Percentiles rank a stretch among this genome's conserved stretches.
Evolutionary conservation across 2,113 vertebrate genomes (phyloP).

Genomic region (Lepisosteus osseus): DNA sequence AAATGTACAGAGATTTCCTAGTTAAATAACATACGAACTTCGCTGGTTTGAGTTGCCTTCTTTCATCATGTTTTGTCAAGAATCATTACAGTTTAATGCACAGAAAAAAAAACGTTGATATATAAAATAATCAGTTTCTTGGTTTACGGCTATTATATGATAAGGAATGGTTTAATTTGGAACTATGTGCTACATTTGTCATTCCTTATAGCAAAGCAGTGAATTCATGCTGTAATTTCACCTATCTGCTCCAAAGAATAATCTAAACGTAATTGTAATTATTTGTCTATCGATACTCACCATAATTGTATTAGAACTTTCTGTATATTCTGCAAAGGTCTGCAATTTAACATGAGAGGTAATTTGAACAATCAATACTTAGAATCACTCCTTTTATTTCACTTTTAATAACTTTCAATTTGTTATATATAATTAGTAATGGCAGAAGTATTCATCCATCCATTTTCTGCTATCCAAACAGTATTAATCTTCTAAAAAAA

Average conservation of each 20-base stretch:
- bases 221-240: not conserved
- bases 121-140: not conserved
- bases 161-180: not conserved
- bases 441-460: too few species aligned
- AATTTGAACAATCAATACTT: not conserved
- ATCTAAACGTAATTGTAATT: not conserved
- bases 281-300: not conserved
- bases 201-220: not conserved
- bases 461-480: too few species aligned
- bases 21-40: too few species aligned
- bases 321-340: not conserved
- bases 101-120: too few species aligned
- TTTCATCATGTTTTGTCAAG: too few species aligned
- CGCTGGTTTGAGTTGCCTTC: too few species aligned
- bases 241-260: not conserved
- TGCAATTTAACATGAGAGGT: not conserved
- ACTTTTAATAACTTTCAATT: too few species aligned
- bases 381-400: not conserved
- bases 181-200: not conserved
- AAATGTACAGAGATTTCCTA: too few species aligned
- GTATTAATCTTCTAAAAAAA: too few species aligned
- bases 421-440: too few species aligned
- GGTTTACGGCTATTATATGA: not conserved
- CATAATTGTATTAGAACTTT: not conserved
- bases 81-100: too few species aligned